A percentile compares a stretch with the other conserved stretches of the same genome.
These are phyloP conservation scores for Eclectus roratus DNA, from an alignment of 2,113 vertebrate genomes.

Conservation along the genomic window DNA sequence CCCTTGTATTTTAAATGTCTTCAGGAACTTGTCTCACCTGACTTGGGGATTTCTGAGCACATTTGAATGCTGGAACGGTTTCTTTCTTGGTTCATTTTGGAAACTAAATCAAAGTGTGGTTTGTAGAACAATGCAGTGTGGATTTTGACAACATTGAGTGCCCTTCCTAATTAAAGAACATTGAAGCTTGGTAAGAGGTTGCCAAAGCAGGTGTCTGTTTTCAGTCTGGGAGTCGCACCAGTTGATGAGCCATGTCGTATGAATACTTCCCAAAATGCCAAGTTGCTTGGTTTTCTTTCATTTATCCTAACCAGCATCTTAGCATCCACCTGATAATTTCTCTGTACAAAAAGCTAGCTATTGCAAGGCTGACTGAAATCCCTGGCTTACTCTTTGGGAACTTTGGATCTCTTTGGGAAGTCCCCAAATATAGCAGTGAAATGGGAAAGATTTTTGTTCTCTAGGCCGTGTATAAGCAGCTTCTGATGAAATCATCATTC, in stretches of 20 bases:
- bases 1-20: neutral
- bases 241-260: rapidly evolving
- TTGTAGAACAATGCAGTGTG: neutral
- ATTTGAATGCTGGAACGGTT: neutral
- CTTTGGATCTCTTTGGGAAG: neutral
- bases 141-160: neutral
- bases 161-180: neutral
- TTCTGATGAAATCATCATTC: neutral
- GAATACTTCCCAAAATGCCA: neutral
- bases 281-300: neutral
- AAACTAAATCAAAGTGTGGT: neutral
- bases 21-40: neutral
- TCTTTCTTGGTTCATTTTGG: neutral
- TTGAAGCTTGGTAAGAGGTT: neutral
- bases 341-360: neutral
- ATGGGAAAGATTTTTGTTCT: neutral
- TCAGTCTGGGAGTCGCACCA: neutral
- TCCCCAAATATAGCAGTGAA: neutral
- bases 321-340: neutral
- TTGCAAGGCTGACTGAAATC: neutral
- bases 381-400: neutral
- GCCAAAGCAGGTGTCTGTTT: neutral
- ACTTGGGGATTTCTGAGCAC: neutral
- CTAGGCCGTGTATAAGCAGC: neutral
- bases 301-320: neutral